These are phyloP conservation scores for Meteorus colon DNA, from an alignment of 2,888 invertebrate genomes.

Conservation along the genomic window DNA sequence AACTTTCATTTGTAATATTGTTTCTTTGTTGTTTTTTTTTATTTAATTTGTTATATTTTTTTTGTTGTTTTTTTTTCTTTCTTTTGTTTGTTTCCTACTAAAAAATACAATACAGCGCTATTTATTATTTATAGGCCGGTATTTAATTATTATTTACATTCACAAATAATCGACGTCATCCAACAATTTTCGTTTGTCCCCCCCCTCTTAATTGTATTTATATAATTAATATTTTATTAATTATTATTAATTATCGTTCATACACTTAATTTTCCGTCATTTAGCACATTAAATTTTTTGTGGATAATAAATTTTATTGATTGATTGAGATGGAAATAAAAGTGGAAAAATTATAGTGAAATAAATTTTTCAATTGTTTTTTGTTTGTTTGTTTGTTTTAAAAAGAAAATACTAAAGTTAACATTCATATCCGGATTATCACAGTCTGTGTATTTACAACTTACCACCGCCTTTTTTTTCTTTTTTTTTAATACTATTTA, in stretches of 20 bases:
- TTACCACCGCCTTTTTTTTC: slow-evolving; percentile 51
- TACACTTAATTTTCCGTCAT: too few species aligned
- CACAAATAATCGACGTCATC: background rate
- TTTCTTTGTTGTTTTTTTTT: slow-evolving; percentile 23
- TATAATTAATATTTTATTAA: too few species aligned
- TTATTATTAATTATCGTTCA: too few species aligned
- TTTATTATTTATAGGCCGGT: slow-evolving; percentile 45
- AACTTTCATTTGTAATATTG: slow-evolving; percentile 44
- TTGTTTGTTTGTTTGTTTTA: too few species aligned
- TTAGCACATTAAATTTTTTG: too few species aligned
- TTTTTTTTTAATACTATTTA: slow-evolving; percentile 36
- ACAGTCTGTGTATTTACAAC: slow-evolving; percentile 74
- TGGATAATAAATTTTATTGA: too few species aligned
- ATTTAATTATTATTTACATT: background rate
- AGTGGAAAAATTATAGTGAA: too few species aligned
- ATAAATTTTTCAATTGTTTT: too few species aligned
- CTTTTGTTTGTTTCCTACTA: slow-evolving; percentile 57
- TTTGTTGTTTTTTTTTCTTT: slow-evolving; percentile 31
- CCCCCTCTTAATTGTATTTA: too few species aligned
- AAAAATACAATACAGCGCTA: slow-evolving; percentile 63
- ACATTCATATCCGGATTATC: slow-evolving; percentile 67
- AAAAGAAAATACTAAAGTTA: slow-evolving; percentile 57
- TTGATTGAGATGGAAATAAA: too few species aligned
- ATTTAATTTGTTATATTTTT: slow-evolving; percentile 42
- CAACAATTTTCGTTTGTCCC: too few species aligned